These are phyloP conservation scores for Gari tellinella DNA, from an alignment of 2,888 invertebrate genomes.

Conservation along the genomic window DNA sequence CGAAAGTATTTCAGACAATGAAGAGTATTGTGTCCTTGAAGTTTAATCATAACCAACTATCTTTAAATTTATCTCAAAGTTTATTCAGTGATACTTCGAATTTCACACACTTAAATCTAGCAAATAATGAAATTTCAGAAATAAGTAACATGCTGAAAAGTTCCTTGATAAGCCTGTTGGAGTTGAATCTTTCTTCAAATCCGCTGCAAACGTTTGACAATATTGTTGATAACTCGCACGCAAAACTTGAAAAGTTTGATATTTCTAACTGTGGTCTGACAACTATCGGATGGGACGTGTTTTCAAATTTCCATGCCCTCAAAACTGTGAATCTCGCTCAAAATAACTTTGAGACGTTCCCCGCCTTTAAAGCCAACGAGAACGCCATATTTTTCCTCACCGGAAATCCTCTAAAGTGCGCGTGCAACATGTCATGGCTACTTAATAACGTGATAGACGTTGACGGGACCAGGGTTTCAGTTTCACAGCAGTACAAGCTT, in stretches of 20 bases:
- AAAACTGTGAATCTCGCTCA: constrained; percentile 33
- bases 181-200: constrained; percentile 40
- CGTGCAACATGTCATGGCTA: constrained; percentile 63
- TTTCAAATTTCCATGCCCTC: constrained; percentile 43
- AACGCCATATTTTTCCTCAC: constrained; percentile 37
- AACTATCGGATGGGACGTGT: constrained; percentile 18
- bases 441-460: constrained; percentile 27
- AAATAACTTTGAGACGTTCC: constrained; percentile 53
- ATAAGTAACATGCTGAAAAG: constrained; percentile 19
- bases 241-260: constrained; percentile 25
- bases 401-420: constrained; percentile 56
- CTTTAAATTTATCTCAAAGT: constrained; percentile 12
- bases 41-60: constrained; percentile 25
- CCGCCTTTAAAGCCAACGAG: constrained; percentile 36
- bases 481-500: constrained; percentile 45
- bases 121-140: constrained; percentile 23
- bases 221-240: constrained; percentile 7
- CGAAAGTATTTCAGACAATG: constrained; percentile 13
- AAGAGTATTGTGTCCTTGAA: constrained; percentile 20
- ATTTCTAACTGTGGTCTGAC: constrained; percentile 35
- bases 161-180: constrained; percentile 21
- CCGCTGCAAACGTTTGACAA: constrained; percentile 9
- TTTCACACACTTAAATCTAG: constrained; percentile 30
- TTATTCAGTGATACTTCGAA: constrained; percentile 19
- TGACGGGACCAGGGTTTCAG: constrained; percentile 1